Percentiles rank a stretch among this genome's conserved stretches.
Conservation (phyloP, 2,888 invertebrate genomes). For the Noctua janthina region DNA sequence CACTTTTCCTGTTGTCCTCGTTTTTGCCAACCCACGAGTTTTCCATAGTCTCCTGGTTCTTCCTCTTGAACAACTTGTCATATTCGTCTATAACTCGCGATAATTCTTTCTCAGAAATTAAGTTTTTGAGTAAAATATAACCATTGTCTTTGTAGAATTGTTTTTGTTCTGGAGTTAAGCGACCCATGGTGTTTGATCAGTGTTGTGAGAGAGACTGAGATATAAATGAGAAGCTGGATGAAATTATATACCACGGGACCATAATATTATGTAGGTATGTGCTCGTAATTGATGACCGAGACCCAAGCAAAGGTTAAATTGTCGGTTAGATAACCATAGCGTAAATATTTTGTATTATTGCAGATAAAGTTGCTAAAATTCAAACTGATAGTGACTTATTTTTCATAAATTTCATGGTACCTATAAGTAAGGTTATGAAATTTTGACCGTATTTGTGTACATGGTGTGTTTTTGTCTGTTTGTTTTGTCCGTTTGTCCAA, state of each 20-base stretch:
- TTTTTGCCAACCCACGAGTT: conserved; percentile 89
- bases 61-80: conserved; percentile 87
- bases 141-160: conserved; percentile 89
- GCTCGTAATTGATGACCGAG: conserved; percentile 27
- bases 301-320: conserved; percentile 46
- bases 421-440: neutral
- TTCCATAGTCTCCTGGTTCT: conserved; percentile 86
- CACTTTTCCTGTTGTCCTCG: conserved; percentile 73
- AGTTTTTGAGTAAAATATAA: conserved; percentile 85
- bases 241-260: conserved; percentile 27
- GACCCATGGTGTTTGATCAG: conserved; percentile 67
- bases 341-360: conserved; percentile 33
- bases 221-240: neutral
- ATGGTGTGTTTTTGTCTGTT: too few species aligned
- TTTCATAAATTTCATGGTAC: neutral
- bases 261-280: conserved; percentile 12
- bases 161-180: conserved; percentile 84
- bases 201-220: conserved; percentile 18
- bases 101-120: conserved; percentile 85
- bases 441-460: neutral
- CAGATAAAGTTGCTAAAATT: conserved; percentile 31
- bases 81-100: conserved; percentile 86
- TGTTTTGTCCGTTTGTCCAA: neutral
- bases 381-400: conserved; percentile 8
- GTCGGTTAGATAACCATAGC: conserved; percentile 31